phyloP scores from a whole-genome alignment of 2,888 invertebrate genomes.

The Erebia palarica region DNA sequence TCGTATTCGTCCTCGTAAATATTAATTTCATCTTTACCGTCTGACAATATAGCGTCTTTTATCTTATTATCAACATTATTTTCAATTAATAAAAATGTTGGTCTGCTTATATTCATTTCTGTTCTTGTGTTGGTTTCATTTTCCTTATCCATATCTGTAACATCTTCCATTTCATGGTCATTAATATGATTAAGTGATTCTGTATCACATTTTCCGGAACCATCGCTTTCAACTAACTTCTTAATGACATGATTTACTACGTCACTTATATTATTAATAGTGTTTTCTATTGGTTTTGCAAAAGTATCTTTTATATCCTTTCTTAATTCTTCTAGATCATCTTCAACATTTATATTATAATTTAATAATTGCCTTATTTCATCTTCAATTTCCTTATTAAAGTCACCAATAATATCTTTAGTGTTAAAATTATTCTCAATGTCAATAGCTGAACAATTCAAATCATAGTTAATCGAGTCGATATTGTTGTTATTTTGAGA shows the following conservation, averaged over 20 bases:
- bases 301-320: constrained; percentile 78
- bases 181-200: constrained; percentile 40
- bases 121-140: constrained; percentile 68
- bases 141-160: constrained; percentile 60
- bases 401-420: constrained; percentile 81
- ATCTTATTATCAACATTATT: constrained; percentile 71
- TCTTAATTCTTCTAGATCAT: constrained; percentile 73
- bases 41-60: constrained; percentile 83
- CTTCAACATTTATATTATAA: constrained; percentile 75
- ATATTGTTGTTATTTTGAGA: constrained; percentile 69
- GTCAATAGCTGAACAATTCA: constrained; percentile 65
- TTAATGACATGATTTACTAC: constrained; percentile 79
- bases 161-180: constrained; percentile 48
- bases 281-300: constrained; percentile 76
- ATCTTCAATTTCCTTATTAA: constrained; percentile 83
- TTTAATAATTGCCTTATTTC: constrained; percentile 79
- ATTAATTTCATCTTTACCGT: constrained; percentile 81
- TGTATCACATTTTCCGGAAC: constrained; percentile 50
- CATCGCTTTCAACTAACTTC: constrained; percentile 68
- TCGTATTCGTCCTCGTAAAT: constrained; percentile 67
- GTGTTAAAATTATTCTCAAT: constrained; percentile 76
- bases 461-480: constrained; percentile 54
- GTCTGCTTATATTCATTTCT: constrained; percentile 73
- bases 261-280: constrained; percentile 78
- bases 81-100: constrained; percentile 74